Percentiles rank a stretch among this genome's conserved stretches.
phyloP scores from a whole-genome alignment of 2,113 vertebrate species.

The Tragelaphus scriptus region DNA sequence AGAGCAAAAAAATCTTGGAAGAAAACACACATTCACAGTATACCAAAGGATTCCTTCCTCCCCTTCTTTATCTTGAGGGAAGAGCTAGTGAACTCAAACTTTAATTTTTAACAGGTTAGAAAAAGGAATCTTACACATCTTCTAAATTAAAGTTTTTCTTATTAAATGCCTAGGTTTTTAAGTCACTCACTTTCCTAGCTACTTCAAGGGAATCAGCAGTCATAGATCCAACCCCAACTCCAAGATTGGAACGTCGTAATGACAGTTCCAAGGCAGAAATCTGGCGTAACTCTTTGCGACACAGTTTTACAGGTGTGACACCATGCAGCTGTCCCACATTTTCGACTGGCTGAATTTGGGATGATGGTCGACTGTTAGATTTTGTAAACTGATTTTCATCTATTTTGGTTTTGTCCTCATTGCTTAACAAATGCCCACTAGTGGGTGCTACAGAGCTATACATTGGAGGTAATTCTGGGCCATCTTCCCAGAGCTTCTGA shows the following conservation, averaged over 20 bases:
- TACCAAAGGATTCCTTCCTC: background rate
- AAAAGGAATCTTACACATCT: slow-evolving; percentile 22
- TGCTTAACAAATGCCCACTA: slow-evolving; percentile 48
- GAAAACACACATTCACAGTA: background rate
- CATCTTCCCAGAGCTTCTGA: slow-evolving; percentile 48
- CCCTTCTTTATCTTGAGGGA: background rate
- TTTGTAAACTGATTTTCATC: slow-evolving; percentile 56
- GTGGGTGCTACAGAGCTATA: slow-evolving; percentile 24
- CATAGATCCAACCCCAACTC: slow-evolving; percentile 69
- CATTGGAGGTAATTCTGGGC: slow-evolving; percentile 40
- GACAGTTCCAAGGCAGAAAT: slow-evolving; percentile 80
- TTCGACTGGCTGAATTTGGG: slow-evolving; percentile 52
- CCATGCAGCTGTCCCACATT: slow-evolving; percentile 54
- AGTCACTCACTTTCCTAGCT: slow-evolving; percentile 71
- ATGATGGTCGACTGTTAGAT: slow-evolving; percentile 22
- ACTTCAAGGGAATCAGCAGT: slow-evolving; percentile 84
- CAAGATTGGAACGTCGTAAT: slow-evolving; percentile 72
- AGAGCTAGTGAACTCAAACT: background rate
- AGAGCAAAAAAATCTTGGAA: background rate
- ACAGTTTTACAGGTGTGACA: slow-evolving; percentile 80
- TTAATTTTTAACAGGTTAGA: slow-evolving; percentile 38
- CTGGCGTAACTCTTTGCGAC: slow-evolving; percentile 82
- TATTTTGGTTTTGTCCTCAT: slow-evolving; percentile 53
- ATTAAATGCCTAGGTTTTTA: slow-evolving; percentile 65
- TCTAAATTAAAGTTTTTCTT: slow-evolving; percentile 1